Evolutionary conservation across 2,888 invertebrate genomes (phyloP).

Genomic region (Lomographa bimaculata): DNA sequence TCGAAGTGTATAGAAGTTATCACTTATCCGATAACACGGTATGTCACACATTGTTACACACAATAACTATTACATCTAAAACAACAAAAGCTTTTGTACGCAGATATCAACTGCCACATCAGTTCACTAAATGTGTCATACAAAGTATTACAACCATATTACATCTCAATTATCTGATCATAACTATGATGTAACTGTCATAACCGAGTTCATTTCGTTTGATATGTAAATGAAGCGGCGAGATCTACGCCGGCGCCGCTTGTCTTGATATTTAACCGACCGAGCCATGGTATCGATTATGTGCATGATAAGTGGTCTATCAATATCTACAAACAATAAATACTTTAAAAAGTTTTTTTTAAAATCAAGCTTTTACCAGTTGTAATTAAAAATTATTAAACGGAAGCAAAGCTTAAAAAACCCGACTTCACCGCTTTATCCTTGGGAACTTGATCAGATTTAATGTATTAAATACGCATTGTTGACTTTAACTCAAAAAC

Average conservation of each 20-base stretch:
- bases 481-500: too few species aligned
- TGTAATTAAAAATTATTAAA: too few species aligned
- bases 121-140: constrained; percentile 21
- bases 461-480: too few species aligned
- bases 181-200: constrained; percentile 49
- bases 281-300: constrained; percentile 25
- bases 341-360: too few species aligned
- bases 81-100: constrained; percentile 3
- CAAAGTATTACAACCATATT: constrained; percentile 21
- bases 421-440: too few species aligned
- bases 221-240: constrained; percentile 57
- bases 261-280: constrained; percentile 15
- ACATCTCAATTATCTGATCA: constrained; percentile 36
- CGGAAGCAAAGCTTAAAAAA: too few species aligned
- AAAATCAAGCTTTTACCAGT: too few species aligned
- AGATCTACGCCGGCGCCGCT: constrained; percentile 30
- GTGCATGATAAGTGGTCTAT: constrained; percentile 28
- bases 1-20: too few species aligned
- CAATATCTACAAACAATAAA: constrained; percentile 17
- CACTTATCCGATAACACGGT: too few species aligned
- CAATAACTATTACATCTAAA: constrained; percentile 1
- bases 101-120: constrained; percentile 3
- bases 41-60: not conserved
- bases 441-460: too few species aligned
- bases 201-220: constrained; percentile 36